These are phyloP conservation scores for Gerosis bhagava DNA, from an alignment of 2,888 invertebrate species.

Conservation along the genomic window DNA sequence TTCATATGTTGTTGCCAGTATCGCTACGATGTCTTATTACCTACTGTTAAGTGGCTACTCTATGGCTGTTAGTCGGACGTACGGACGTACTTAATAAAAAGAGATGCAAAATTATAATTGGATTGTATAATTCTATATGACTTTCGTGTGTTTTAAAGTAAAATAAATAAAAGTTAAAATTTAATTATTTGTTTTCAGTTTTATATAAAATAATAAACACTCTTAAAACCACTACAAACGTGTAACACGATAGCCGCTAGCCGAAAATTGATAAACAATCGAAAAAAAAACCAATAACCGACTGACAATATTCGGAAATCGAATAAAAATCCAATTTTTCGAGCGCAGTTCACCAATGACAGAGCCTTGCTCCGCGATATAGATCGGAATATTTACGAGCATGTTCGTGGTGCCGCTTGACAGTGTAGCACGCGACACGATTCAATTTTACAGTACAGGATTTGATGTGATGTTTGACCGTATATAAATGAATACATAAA, in stretches of 20 bases:
- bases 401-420: slow-evolving; percentile 38
- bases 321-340: slow-evolving; percentile 28
- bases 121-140: too few relatives aligned
- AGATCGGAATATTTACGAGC: slow-evolving; percentile 54
- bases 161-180: background rate
- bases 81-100: too few relatives aligned
- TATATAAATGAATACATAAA: too few relatives aligned
- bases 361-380: slow-evolving; percentile 23
- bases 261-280: slow-evolving; percentile 24
- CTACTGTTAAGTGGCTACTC: too few relatives aligned
- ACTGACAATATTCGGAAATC: slow-evolving; percentile 27
- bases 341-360: slow-evolving; percentile 26
- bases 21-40: too few relatives aligned
- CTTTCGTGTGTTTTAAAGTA: too few relatives aligned
- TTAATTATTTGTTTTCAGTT: background rate
- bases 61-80: too few relatives aligned
- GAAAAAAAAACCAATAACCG: slow-evolving; percentile 26
- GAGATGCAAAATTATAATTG: too few relatives aligned
- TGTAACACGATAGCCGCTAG: slow-evolving; percentile 11
- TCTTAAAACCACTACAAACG: slow-evolving; percentile 10
- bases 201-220: slow-evolving; percentile 16
- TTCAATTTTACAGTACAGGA: slow-evolving; percentile 14
- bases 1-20: too few relatives aligned
- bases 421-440: slow-evolving; percentile 52
- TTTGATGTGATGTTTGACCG: too few relatives aligned